Percentiles rank a stretch among this genome's conserved stretches.
These are phyloP conservation scores for Oxyura jamaicensis DNA, from an alignment of 2,113 vertebrate species.

Conservation along the genomic window DNA sequence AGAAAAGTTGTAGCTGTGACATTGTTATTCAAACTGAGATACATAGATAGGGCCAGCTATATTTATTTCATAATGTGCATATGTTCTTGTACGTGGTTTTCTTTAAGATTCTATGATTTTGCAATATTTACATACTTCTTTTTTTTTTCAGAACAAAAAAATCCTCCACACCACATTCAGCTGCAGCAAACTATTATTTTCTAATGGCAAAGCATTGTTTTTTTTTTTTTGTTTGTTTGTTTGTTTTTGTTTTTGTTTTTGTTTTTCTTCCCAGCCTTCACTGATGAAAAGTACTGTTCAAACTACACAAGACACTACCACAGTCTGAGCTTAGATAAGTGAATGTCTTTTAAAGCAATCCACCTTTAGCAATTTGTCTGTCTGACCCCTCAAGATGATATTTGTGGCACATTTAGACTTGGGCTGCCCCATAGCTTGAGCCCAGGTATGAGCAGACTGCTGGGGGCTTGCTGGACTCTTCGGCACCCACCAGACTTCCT, in stretches of 20 bases:
- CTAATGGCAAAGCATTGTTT: neutral
- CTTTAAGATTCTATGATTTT: neutral
- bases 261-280: neutral
- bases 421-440: neutral
- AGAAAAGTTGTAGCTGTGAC: neutral
- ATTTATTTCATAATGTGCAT: neutral
- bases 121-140: neutral
- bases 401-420: neutral
- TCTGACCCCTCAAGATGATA: neutral
- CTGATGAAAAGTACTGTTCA: neutral
- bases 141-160: neutral
- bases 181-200: neutral
- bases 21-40: neutral
- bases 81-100: neutral
- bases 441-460: rapidly evolving
- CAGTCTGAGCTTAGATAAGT: neutral
- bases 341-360: neutral
- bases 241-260: neutral
- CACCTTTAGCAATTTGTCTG: neutral
- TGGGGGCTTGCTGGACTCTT: neutral
- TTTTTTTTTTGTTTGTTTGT: too few relatives aligned
- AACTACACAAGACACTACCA: neutral
- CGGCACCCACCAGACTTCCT: neutral
- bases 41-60: neutral
- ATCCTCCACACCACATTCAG: neutral